Base-by-base conservation (phyloP, 2,888 invertebrate species). In the Sesia bembeciformis region DNA sequence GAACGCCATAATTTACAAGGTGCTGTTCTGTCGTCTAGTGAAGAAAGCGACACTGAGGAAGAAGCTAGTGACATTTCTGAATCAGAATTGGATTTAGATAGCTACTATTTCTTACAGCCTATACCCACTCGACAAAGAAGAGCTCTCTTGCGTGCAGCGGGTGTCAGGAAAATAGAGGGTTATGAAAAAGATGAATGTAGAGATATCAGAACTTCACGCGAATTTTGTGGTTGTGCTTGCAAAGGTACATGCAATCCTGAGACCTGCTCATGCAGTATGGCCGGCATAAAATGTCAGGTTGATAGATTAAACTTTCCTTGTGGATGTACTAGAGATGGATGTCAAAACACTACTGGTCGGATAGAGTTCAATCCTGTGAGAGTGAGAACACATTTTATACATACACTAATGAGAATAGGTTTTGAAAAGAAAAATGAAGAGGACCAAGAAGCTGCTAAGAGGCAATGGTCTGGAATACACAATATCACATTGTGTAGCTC, bases 281-380 rank as follows among this genome's bases (percentile, higher is more conserved):
- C 96, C 51, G 98, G 97, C 59, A 98, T 99, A 63, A 97, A 98
- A 90, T 99, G 98, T 80, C 98, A 98, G 91, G 98, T 99, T 54
- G 98, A 99, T 83, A 92, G 98, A 58, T 91, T 96, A 58, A 97
- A 96, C 74, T 99, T 98, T 76, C 99, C 99, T 0, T 99, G 99
- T 80, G 98, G 98, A 6, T 99, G 98, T 82, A 95, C 96, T 3
- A 93, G 96, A 65, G 98, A 98, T 69, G 97, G 97, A 52, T 99
- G 99, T 82, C 94, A 94, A 58, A 99, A 99, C 78, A 93, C 94
- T 0, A 93, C 94, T 51, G 99, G 99, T 4, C 92, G 99, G 60
- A 96, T 98, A 61, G 98, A 98, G 81, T 99, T 99, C 78, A 98
- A 98, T 80, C 98, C 98, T 0, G 93, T 97, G 43, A 92, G 98